phyloP scores from a whole-genome alignment of 2,888 invertebrate genomes.

The Lottia scabra region DNA sequence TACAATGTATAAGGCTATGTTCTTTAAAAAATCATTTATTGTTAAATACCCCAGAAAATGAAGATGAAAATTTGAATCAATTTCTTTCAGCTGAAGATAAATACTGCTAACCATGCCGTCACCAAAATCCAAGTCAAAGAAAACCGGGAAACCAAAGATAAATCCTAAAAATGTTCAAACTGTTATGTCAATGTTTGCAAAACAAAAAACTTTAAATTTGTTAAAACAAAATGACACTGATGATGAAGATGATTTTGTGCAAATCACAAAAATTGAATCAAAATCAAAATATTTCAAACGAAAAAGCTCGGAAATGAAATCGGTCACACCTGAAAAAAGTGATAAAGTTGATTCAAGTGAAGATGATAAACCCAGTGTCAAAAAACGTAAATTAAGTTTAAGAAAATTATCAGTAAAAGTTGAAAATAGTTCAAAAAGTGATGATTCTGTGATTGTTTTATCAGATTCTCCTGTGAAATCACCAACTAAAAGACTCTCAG shows the following conservation, averaged over 20 bases:
- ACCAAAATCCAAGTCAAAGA: slow-evolving; percentile 4
- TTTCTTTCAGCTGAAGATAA: too few species aligned
- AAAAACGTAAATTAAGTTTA: slow-evolving; percentile 9
- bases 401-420: slow-evolving; percentile 8
- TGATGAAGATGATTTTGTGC: slow-evolving; percentile 10
- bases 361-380: background rate
- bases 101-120: background rate
- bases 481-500: background rate
- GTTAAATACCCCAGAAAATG: too few species aligned
- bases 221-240: background rate
- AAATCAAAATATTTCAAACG: slow-evolving; percentile 26
- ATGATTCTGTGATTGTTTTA: background rate
- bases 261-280: slow-evolving; percentile 17
- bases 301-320: background rate
- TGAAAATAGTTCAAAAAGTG: background rate
- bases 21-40: too few species aligned
- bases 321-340: background rate
- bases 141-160: background rate
- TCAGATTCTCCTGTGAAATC: background rate
- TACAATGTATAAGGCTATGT: too few species aligned
- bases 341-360: background rate
- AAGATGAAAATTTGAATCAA: too few species aligned
- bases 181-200: slow-evolving; percentile 8
- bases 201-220: background rate
- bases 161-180: slow-evolving; percentile 2